Percentiles rank a stretch among this genome's conserved stretches.
Conservation (phyloP, 2,888 invertebrate species). For the Nezara viridula region DNA sequence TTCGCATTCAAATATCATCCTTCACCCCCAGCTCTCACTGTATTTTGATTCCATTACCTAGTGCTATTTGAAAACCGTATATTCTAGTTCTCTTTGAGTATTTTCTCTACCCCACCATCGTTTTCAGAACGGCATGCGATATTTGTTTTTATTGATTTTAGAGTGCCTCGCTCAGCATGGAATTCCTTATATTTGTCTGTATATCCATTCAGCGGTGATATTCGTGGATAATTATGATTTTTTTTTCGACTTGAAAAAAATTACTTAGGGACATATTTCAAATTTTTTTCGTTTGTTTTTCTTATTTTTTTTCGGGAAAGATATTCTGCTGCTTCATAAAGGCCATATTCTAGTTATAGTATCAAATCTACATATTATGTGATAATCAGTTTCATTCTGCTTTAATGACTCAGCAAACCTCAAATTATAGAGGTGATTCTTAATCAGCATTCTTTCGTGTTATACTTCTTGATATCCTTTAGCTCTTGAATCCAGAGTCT, state of each 20-base stretch:
- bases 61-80: neutral
- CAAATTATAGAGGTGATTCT: no score
- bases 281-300: no score
- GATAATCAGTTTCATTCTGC: no score
- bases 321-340: no score
- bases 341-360: no score
- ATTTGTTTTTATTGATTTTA: slow-evolving; percentile 1
- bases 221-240: neutral
- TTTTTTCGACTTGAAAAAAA: neutral
- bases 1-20: neutral
- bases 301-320: no score
- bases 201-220: neutral
- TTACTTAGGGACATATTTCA: no score
- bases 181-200: neutral
- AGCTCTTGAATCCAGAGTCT: no score
- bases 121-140: neutral
- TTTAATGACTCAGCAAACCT: no score
- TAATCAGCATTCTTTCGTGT: no score
- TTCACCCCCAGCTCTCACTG: neutral
- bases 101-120: neutral
- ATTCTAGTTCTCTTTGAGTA: neutral
- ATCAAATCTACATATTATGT: no score
- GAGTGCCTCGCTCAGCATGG: neutral
- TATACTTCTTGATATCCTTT: no score
- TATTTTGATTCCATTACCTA: slow-evolving; percentile 2